These are phyloP conservation scores for Phoeniculus purpureus DNA, from an alignment of 2,797 vertebrate genomes.

Conservation along the genomic window DNA sequence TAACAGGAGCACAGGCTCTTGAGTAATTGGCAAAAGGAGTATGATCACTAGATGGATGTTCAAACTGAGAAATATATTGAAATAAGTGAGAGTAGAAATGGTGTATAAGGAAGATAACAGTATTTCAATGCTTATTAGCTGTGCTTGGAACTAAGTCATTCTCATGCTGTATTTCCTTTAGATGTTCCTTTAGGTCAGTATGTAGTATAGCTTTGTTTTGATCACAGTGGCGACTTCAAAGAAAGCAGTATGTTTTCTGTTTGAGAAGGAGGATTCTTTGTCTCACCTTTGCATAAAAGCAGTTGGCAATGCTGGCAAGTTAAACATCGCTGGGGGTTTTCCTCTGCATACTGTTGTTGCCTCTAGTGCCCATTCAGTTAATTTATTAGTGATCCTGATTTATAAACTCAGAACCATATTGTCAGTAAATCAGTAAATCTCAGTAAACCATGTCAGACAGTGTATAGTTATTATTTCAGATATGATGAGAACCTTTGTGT, in stretches of 20 bases:
- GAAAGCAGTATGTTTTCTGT: not conserved
- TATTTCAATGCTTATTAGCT: not conserved
- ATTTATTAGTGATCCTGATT: not conserved
- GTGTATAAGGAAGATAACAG: not conserved
- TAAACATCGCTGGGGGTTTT: not conserved
- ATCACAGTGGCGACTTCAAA: not conserved
- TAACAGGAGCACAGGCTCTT: not conserved
- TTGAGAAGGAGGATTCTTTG: not conserved
- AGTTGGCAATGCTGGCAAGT: not conserved
- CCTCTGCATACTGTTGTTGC: not conserved
- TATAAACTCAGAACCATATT: not conserved
- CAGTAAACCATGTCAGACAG: not conserved
- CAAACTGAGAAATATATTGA: not conserved
- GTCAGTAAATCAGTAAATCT: not conserved
- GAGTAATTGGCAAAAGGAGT: not conserved
- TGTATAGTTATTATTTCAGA: not conserved
- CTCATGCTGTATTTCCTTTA: not conserved
- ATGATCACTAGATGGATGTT: not conserved
- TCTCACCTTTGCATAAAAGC: not conserved
- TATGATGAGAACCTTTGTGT: not conserved
- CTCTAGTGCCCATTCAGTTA: not conserved
- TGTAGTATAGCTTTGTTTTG: not conserved
- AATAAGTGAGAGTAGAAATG: not conserved
- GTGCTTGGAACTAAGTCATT: not conserved
- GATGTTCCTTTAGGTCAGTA: not conserved